Percentiles rank a stretch among this genome's conserved stretches.
These are phyloP conservation scores for Agrochola lota DNA, from an alignment of 2,888 invertebrate species.

Conservation along the genomic window DNA sequence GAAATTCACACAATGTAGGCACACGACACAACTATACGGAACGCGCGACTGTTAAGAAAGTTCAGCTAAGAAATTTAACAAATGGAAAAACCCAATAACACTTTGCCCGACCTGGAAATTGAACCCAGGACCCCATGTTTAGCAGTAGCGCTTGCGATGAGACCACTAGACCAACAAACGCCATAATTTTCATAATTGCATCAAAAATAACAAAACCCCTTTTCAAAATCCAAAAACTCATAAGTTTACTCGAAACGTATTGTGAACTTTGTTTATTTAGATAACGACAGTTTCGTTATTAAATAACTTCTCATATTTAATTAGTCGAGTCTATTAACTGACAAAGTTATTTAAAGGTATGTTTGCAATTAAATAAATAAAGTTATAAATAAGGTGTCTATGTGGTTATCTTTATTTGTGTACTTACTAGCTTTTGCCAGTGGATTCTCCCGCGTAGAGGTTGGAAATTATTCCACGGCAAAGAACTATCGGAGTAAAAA, in stretches of 20 bases:
- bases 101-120: not conserved
- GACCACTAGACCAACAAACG: no score
- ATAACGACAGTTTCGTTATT: conserved; percentile 6
- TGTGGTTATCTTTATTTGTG: no score
- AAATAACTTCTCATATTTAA: conserved; percentile 8
- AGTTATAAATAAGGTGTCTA: not conserved
- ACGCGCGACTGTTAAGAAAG: no score
- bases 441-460: no score
- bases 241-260: not conserved
- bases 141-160: not conserved
- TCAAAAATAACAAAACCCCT: not conserved
- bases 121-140: not conserved
- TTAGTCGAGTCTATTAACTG: not conserved
- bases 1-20: no score
- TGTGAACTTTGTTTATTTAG: not conserved
- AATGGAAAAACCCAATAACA: not conserved
- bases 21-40: no score
- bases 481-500: no score
- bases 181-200: not conserved
- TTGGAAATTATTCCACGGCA: no score
- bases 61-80: no score
- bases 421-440: no score
- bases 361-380: not conserved
- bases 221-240: not conserved
- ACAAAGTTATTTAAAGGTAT: not conserved